These are phyloP conservation scores for Clavelina lepadiformis DNA, from an alignment of 23 tunicate genomes.

Conservation along the genomic window DNA sequence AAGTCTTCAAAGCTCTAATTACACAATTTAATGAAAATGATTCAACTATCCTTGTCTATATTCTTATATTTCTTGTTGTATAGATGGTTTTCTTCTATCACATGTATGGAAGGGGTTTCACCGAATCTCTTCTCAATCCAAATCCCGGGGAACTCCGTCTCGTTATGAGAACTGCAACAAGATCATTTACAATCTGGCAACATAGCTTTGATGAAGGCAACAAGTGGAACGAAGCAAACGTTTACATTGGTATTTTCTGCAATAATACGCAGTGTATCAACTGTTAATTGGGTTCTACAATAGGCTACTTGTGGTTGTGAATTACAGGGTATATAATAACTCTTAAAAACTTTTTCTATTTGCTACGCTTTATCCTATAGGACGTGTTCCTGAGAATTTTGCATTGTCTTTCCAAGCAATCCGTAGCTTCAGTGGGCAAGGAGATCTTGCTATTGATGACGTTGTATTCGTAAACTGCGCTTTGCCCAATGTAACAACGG, in stretches of 20 bases:
- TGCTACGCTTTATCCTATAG: slow-evolving; percentile 16
- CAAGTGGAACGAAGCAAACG: slow-evolving; percentile 63
- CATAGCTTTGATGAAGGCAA: slow-evolving; percentile 70
- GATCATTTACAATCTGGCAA: slow-evolving; percentile 52
- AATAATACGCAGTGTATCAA: background rate
- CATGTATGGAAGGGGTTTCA: slow-evolving; percentile 88
- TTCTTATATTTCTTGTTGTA: too few species aligned
- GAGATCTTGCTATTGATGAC: slow-evolving; percentile 94
- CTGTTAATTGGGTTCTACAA: background rate
- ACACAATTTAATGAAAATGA: too few species aligned
- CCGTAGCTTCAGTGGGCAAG: slow-evolving; percentile 59
- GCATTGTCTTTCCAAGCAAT: slow-evolving; percentile 63
- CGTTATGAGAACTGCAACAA: slow-evolving; percentile 26
- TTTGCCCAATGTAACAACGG: slow-evolving; percentile 34
- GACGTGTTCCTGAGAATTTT: slow-evolving; percentile 50
- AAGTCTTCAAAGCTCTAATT: too few species aligned
- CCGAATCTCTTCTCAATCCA: slow-evolving; percentile 54
- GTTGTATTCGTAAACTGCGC: slow-evolving; percentile 54
- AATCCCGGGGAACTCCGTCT: slow-evolving; percentile 67
- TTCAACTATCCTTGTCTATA: too few species aligned
- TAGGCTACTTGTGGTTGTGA: background rate
- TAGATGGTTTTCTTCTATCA: slow-evolving; percentile 72
- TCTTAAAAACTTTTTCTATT: background rate
- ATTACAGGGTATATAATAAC: background rate
- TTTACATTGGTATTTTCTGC: slow-evolving; percentile 54